These are phyloP conservation scores for Emydura subglobosa DNA, from an alignment of 2,113 vertebrate species.

Conservation along the genomic window DNA sequence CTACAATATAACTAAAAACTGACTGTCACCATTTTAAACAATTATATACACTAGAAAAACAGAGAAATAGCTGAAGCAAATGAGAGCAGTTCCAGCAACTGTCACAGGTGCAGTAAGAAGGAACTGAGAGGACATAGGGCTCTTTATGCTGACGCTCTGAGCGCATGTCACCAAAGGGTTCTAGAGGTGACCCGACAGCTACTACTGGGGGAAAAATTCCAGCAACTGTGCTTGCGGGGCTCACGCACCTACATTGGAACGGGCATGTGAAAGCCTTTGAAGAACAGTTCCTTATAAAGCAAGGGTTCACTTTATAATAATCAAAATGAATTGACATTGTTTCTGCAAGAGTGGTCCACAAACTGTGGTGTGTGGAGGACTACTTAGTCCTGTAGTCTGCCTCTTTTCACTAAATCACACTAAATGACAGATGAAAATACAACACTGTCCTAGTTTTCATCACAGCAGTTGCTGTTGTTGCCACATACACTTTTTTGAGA, in stretches of 20 bases:
- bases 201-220: too few relatives aligned
- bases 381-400: background rate
- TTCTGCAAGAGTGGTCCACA: background rate
- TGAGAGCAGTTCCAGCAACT: too few relatives aligned
- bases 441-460: background rate
- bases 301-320: background rate
- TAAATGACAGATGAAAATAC: background rate
- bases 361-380: background rate
- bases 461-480: background rate
- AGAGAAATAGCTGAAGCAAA: too few relatives aligned
- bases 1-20: too few relatives aligned
- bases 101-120: too few relatives aligned
- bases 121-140: too few relatives aligned
- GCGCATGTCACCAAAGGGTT: too few relatives aligned
- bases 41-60: too few relatives aligned
- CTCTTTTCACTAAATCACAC: background rate
- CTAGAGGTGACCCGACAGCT: too few relatives aligned
- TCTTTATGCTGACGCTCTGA: too few relatives aligned
- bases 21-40: too few relatives aligned
- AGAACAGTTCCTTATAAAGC: background rate
- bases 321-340: background rate
- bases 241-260: background rate
- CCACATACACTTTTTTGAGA: background rate
- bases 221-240: too few relatives aligned
- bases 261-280: background rate